Evolutionary conservation across 1,140 invertebrate species (phyloP), one percentile per base, ranked within the genome.

Genomic region (Papilio glaucus): DNA sequence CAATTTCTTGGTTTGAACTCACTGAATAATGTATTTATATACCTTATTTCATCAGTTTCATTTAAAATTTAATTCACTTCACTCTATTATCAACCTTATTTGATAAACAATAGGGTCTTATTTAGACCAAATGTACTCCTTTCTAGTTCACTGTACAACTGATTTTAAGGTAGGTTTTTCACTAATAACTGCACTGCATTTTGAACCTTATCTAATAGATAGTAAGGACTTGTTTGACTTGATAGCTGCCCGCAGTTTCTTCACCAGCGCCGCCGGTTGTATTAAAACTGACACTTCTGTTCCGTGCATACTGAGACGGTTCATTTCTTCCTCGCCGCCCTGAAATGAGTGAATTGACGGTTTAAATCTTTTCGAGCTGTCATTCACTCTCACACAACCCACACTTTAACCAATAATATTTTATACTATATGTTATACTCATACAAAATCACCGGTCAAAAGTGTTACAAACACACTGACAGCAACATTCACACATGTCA

Each of bases 311-410:
- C 83, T 81, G 1, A 92, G 62, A 1, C 86, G 72, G 67, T 83
- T 85, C 82, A 92, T 85, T 12, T 92, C 90, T 41, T 92, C 89
- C 24, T 92, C 88, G 0, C 86, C 84, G 12, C 89, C 88, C 90
- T 92, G 79, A 13, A 77, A 75, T 68, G 21, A 68, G n/a, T n/a
- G n/a, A n/a, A n/a, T n/a, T n/a, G n/a, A n/a, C n/a, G n/a, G n/a
- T n/a, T n/a, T n/a, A n/a, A n/a, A n/a, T n/a, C n/a, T n/a, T n/a
- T n/a, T n/a, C n/a, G n/a, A n/a, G n/a, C n/a, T n/a, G n/a, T n/a
- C n/a, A n/a, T n/a, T n/a, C n/a, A n/a, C n/a, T n/a, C n/a, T n/a
- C n/a, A n/a, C n/a, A n/a, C n/a, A n/a, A n/a, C n/a, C n/a, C n/a
- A n/a, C n/a, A n/a, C n/a, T n/a, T n/a, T n/a, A n/a, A n/a, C n/a